These are phyloP conservation scores for Nysson spinosus DNA, from an alignment of 2,888 invertebrate species.

Conservation along the genomic window DNA sequence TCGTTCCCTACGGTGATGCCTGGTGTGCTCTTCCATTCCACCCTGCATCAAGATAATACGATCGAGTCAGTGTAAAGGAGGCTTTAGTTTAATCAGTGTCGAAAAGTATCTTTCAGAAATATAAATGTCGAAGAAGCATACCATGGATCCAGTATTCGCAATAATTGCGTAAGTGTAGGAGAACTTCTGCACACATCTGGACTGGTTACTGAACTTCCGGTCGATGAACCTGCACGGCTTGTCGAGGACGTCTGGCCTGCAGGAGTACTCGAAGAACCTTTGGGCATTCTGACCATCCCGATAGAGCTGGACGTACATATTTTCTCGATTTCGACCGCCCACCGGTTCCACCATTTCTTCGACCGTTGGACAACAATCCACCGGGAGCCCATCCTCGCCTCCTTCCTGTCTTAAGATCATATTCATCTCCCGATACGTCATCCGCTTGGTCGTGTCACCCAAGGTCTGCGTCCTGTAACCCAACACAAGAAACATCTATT, in stretches of 20 bases:
- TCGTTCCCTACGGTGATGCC: constrained; percentile 70
- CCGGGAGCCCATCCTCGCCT: constrained; percentile 78
- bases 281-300: constrained; percentile 84
- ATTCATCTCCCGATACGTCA: constrained; percentile 83
- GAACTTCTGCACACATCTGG: constrained; percentile 90
- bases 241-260: constrained; percentile 84
- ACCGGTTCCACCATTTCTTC: constrained; percentile 87
- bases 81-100: too few species aligned
- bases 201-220: constrained; percentile 83
- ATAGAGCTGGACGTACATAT: constrained; percentile 86
- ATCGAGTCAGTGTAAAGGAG: too few species aligned
- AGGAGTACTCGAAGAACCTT: constrained; percentile 89
- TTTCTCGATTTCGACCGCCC: constrained; percentile 86
- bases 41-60: constrained; percentile 59
- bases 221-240: constrained; percentile 88
- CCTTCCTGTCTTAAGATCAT: constrained; percentile 80
- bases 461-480: constrained; percentile 64
- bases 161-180: constrained; percentile 91
- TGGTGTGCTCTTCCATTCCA: constrained; percentile 76
- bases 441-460: constrained; percentile 79
- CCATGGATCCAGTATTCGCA: constrained; percentile 78
- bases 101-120: too few species aligned
- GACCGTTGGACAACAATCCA: constrained; percentile 90
- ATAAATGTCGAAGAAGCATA: too few species aligned
- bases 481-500: constrained; percentile 16